phyloP scores from a whole-genome alignment of 1,140 invertebrate genomes.

The Tribolium castaneum region DNA sequence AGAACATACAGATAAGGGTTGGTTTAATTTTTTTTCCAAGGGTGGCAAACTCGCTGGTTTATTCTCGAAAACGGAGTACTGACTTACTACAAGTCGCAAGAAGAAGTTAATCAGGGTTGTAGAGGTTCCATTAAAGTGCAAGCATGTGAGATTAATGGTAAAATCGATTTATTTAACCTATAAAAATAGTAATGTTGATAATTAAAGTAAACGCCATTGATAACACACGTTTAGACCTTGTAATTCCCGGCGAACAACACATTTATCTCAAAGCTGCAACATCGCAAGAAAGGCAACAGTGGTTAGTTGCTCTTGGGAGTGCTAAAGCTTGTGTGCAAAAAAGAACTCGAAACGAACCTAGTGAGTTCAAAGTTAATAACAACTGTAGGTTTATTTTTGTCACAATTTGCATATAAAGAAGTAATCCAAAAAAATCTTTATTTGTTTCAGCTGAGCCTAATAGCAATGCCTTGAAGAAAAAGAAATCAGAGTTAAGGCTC shows the following conservation, averaged over 20 bases:
- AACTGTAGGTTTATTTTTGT: neutral
- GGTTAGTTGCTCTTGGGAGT: constrained; percentile 83
- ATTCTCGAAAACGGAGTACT: constrained; percentile 82
- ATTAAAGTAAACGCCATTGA: constrained; percentile 79
- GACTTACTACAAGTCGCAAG: constrained; percentile 85
- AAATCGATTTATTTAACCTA: constrained; percentile 16
- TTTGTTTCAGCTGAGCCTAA: constrained; percentile 57
- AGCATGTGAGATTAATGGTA: constrained; percentile 86
- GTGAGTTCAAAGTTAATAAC: constrained; percentile 55
- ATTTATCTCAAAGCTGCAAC: constrained; percentile 82
- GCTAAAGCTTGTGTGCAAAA: constrained; percentile 79
- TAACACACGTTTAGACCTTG: constrained; percentile 77
- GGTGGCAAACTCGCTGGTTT: constrained; percentile 90
- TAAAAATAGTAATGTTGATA: constrained; percentile 45
- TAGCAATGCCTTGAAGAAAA: constrained; percentile 73
- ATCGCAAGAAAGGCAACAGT: constrained; percentile 80
- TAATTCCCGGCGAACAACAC: constrained; percentile 84
- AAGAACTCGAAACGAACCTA: constrained; percentile 63
- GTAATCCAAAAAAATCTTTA: too few relatives aligned
- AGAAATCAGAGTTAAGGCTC: constrained; percentile 81
- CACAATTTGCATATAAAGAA: too few relatives aligned
- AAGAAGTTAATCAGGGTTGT: constrained; percentile 85
- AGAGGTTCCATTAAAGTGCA: constrained; percentile 86
- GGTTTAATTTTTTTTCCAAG: constrained; percentile 64
- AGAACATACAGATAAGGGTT: constrained; percentile 6